Conservation (phyloP, 2,113 vertebrate species). For the Tachysurus vachellii region DNA sequence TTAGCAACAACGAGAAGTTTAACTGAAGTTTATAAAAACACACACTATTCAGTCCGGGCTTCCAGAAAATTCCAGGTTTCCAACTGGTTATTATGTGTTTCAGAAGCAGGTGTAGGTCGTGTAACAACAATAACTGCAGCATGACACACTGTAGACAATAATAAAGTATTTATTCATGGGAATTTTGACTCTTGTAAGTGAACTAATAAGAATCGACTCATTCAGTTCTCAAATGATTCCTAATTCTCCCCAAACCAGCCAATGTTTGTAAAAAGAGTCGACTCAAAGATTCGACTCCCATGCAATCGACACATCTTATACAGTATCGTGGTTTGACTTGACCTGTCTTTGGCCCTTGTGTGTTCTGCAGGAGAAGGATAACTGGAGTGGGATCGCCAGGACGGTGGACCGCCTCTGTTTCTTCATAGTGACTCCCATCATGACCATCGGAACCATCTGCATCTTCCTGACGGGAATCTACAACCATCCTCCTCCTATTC, state of each 20-base stretch:
- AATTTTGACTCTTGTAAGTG: no score
- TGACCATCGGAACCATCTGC: slow-evolving; percentile 87
- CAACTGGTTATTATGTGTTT: neutral
- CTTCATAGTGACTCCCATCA: slow-evolving; percentile 83
- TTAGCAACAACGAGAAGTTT: no score
- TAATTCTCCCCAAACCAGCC: neutral
- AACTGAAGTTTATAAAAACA: no score
- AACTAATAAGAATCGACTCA: neutral
- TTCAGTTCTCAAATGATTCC: neutral
- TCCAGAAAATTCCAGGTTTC: neutral
- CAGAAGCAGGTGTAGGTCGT: neutral
- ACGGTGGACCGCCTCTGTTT: slow-evolving; percentile 91
- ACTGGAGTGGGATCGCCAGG: slow-evolving; percentile 87
- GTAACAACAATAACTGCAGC: no score
- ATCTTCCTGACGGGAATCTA: slow-evolving; percentile 90
- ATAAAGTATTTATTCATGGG: neutral
- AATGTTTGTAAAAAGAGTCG: neutral
- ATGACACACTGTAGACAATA: neutral
- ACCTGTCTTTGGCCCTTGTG: neutral
- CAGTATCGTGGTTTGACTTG: neutral
- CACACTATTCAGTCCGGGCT: neutral
- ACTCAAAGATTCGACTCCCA: neutral
- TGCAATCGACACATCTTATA: neutral
- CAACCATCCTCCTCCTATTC: slow-evolving; percentile 85
- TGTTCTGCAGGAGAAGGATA: slow-evolving; percentile 85